Evolutionary conservation across 2,888 invertebrate species (phyloP), one percentile per base, ranked within the genome.

Genomic region (Oscheius sp.): DNA sequence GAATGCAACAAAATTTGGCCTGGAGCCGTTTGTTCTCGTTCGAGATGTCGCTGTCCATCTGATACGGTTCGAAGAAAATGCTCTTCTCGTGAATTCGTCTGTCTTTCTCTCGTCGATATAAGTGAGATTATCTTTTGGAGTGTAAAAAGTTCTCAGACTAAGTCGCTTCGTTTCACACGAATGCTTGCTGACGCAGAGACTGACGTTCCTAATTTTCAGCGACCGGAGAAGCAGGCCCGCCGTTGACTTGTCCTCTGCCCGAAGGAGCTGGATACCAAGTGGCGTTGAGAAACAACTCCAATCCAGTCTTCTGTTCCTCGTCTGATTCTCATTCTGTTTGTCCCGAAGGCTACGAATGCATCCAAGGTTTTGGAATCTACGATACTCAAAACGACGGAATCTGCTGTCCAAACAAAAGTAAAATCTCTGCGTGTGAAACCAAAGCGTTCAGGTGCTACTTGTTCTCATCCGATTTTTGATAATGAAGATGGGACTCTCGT

Each of bases 241-340:
- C 83, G 0, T 50, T 84, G 25, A 82, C 83, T 0, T 84, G 84
- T 61, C 84, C 84, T 2, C 75, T 83, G 37, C 84, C 84, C 4
- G 78, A 79, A 48, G 83, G 83, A 10, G 83, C 83, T 23, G 84
- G 84, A 29, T 83, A 78, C 65, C 76, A 79, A 52, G 76, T 80
- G 10, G 74, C 78, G 39, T 68, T 61, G n/a, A 78, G 81, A 64
- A 69, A 75, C 34, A 73, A 68, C 20, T 73, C 70, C 10, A 52
- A 70, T 31, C 65, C 75, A 0, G 69, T 76, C 1, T 73, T 76
- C 42, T 83, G 83, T 53, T 71, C 77, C 15, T 74, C 77, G 17
- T 67, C 73, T 25, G 57, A 55, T 27, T 71, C 77, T 10, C 73
- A 75, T 15, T 67, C 73, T 25, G 57, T 50, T 27, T 76, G 79